Evolutionary conservation across 2,113 vertebrate species (phyloP).

Genomic region (Silurus meridionalis): DNA sequence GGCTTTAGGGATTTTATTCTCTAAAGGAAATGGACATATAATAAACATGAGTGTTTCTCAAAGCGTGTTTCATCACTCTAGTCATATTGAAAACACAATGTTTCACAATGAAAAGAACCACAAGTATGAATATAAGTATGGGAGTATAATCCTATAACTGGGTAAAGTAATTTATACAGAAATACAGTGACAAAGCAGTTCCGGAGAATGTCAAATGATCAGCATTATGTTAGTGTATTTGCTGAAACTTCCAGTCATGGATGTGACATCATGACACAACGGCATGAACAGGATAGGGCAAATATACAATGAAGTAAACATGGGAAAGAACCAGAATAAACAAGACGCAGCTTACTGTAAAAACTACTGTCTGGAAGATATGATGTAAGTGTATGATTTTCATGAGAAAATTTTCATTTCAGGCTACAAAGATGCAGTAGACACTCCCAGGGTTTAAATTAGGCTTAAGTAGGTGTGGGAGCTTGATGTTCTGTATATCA

Average conservation of each 20-base stretch:
- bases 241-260: slow-evolving; percentile 15
- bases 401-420: neutral
- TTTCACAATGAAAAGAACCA: slow-evolving; percentile 29
- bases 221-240: slow-evolving; percentile 4
- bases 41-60: neutral
- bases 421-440: neutral
- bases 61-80: neutral
- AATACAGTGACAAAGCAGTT: slow-evolving; percentile 34
- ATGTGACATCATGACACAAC: slow-evolving; percentile 19
- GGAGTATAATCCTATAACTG: slow-evolving; percentile 1
- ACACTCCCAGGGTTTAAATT: neutral
- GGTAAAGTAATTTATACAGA: neutral
- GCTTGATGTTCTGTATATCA: neutral
- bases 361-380: neutral
- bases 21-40: neutral
- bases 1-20: neutral
- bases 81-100: slow-evolving; percentile 10
- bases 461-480: neutral
- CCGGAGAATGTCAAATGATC: slow-evolving; percentile 30
- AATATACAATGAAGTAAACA: slow-evolving; percentile 22
- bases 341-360: slow-evolving; percentile 22
- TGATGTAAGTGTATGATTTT: neutral
- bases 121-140: neutral
- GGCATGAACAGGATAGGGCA: neutral
- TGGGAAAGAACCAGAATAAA: slow-evolving; percentile 10